Base-by-base conservation (phyloP, 37 sponge, comb jelly and placozoan species). In the Halisarca cf. caerulea region DNA sequence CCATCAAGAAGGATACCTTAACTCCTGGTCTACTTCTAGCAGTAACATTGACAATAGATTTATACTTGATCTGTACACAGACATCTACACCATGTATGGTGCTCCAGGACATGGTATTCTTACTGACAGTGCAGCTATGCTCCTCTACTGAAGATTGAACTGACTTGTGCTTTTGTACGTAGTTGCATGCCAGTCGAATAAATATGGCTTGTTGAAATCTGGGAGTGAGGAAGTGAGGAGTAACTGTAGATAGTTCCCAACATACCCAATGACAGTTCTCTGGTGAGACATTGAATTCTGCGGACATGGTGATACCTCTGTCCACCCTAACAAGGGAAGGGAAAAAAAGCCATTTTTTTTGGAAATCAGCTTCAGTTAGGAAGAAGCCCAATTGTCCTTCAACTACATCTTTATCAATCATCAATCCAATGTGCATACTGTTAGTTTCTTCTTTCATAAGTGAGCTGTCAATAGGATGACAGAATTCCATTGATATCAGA, bases 131-230 rank as follows among this genome's bases (percentile, higher is more conserved):
- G 15, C 64, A 62, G 64, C 30, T 30, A 23, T 62, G 64, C 64
- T 62, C 30, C 7, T 30, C 30, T 7, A 62, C 64, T 28, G 25
- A 7, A 28, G 30, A 30, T 4, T 20, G 30, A 28, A 20, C 64
- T 30, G 25, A n/a, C 30, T n/a, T 62, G 30, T 30, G 30, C n/a
- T 62, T 62, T 15, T 62, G 64, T n/a, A 62, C 30, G 15, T 30
- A 15, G 30, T 62, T 62, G 15, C 30, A 28, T 20, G 64, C 64
- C 25, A 62, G 64, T 62, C 64, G 25, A 30, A 62, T n/a, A 23
- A 62, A 62, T 30, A 62, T 15, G n/a, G 64, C 25, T n/a, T 62
- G 64, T 62, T 62, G 64, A 23, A 62, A 62, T 62, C 64, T n/a
- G 6, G 64, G 64, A 62, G 9, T 5, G n/a, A 62, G 64, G 15